Percentiles rank a stretch among this genome's conserved stretches.
Conservation (phyloP, 1,140 invertebrate species). For the Eumeta japonica region DNA sequence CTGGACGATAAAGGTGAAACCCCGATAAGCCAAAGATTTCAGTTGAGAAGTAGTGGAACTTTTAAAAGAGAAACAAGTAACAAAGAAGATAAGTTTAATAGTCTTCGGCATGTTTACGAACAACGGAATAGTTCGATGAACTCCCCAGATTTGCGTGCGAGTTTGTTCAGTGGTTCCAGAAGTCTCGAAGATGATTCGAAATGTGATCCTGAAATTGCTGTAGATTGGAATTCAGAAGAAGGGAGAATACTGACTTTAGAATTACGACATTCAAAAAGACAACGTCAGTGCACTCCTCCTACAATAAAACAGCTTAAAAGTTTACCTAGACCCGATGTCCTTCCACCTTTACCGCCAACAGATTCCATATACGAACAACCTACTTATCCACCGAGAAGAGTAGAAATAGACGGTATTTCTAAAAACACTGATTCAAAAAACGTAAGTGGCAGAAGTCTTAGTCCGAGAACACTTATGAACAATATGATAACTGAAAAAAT, state of each 20-base stretch:
- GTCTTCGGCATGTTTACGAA: constrained; percentile 72
- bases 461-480: constrained; percentile 37
- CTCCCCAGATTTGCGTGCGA: constrained; percentile 24
- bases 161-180: constrained; percentile 26
- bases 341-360: constrained; percentile 63
- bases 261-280: constrained; percentile 67
- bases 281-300: constrained; percentile 59
- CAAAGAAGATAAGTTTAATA: constrained; percentile 60
- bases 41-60: constrained; percentile 58
- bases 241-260: constrained; percentile 64
- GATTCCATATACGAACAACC: constrained; percentile 63
- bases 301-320: constrained; percentile 46
- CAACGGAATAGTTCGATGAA: constrained; percentile 50
- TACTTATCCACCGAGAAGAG: constrained; percentile 56
- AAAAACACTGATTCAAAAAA: constrained; percentile 62
- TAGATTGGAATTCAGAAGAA: constrained; percentile 49
- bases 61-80: constrained; percentile 54
- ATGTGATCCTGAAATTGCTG: constrained; percentile 12
- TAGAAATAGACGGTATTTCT: constrained; percentile 35
- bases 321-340: constrained; percentile 63
- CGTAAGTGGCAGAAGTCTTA: constrained; percentile 61
- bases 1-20: constrained; percentile 61
- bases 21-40: constrained; percentile 57
- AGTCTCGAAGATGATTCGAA: constrained; percentile 27
- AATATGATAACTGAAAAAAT: constrained; percentile 19